Conservation (phyloP, 2,888 invertebrate genomes). For the Drosophila testacea region DNA sequence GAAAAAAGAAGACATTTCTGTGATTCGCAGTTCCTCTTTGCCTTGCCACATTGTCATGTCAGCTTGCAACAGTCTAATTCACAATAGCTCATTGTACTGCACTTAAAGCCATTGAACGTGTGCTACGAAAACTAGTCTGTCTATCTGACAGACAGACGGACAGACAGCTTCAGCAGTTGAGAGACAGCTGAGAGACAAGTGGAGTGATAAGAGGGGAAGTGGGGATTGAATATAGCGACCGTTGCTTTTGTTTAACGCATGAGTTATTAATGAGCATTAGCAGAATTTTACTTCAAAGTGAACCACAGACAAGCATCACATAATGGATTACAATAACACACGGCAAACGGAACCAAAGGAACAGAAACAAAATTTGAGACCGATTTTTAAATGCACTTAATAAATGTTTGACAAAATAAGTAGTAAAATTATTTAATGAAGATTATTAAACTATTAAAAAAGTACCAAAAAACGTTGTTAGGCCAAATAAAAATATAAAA, state of each 20-base stretch:
- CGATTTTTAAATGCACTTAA: conserved; percentile 21
- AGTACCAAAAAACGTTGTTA: too few species aligned
- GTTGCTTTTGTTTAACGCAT: conserved; percentile 71
- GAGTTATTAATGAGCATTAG: conserved; percentile 77
- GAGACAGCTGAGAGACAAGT: conserved; percentile 4
- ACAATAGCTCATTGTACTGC: conserved; percentile 50
- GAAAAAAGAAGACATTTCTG: neutral
- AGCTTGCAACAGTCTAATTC: conserved; percentile 63
- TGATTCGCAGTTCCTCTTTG: conserved; percentile 21
- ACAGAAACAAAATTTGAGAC: neutral
- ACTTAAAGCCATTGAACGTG: conserved; percentile 33
- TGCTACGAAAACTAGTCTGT: conserved; percentile 8
- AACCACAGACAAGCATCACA: conserved; percentile 45
- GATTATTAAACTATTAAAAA: too few species aligned
- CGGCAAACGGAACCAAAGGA: conserved; percentile 47
- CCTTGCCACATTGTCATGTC: conserved; percentile 38
- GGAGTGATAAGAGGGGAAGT: neutral
- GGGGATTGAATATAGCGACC: conserved; percentile 2
- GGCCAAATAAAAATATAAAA: too few species aligned
- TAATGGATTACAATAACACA: conserved; percentile 48
- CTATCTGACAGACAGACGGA: neutral
- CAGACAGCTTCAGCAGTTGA: conserved; percentile 39
- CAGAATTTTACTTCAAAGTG: conserved; percentile 54
- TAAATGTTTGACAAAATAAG: neutral
- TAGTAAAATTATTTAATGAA: too few species aligned